phyloP scores from a whole-genome alignment of 2,797 vertebrate species.

The Borostomias antarcticus region DNA sequence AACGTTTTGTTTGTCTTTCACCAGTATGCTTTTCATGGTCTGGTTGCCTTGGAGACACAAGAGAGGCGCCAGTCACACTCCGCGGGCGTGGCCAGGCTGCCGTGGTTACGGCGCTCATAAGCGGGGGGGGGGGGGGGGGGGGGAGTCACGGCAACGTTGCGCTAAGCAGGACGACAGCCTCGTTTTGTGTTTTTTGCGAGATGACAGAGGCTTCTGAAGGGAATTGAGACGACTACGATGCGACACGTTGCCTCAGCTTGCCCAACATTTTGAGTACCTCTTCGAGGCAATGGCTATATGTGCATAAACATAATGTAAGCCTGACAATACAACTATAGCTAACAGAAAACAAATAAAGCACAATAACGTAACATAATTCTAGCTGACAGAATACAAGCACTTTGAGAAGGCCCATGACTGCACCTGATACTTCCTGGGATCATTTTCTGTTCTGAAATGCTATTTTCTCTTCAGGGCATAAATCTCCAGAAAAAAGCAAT shows the following conservation, averaged over 20 bases:
- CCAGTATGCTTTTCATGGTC: constrained; percentile 82
- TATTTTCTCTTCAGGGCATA: constrained; percentile 22
- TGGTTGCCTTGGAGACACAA: constrained; percentile 95
- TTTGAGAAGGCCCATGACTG: neutral
- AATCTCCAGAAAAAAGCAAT: constrained; percentile 24
- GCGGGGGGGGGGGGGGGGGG: constrained; percentile 20
- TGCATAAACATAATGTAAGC: neutral
- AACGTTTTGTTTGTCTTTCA: constrained; percentile 84
- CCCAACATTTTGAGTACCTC: neutral
- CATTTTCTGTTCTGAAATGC: constrained; percentile 4
- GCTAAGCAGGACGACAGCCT: no score
- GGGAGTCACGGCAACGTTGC: constrained; percentile 35
- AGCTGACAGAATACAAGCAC: neutral
- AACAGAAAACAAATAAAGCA: neutral
- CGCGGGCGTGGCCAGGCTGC: constrained; percentile 48
- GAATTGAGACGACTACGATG: constrained; percentile 63
- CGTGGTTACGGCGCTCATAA: constrained; percentile 21
- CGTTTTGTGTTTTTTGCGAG: constrained; percentile 31
- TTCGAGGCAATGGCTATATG: neutral
- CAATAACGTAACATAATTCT: no score
- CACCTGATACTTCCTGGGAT: constrained; percentile 3
- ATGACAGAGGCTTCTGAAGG: constrained; percentile 43
- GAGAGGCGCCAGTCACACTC: constrained; percentile 87
- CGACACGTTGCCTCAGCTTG: constrained; percentile 28
- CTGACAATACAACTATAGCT: neutral